These are phyloP conservation scores for Haemorhous mexicanus DNA, from an alignment of 2,113 vertebrate genomes.

Conservation along the genomic window DNA sequence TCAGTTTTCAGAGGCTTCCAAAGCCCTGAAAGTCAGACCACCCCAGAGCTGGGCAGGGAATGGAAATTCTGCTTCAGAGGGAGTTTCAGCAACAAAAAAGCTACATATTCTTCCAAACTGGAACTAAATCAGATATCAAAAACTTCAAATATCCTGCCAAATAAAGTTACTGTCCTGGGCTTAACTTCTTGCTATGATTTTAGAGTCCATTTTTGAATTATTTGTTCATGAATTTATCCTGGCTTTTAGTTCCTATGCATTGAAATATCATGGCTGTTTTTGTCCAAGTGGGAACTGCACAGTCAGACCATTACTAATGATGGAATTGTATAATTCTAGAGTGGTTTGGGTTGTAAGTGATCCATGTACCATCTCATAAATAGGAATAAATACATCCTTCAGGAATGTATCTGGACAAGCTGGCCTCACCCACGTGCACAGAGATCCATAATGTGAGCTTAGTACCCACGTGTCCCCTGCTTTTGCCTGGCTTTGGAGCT, in stretches of 20 bases:
- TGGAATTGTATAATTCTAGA: not conserved
- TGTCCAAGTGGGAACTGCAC: not conserved
- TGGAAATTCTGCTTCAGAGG: slow-evolving; percentile 43
- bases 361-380: not conserved
- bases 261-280: not conserved
- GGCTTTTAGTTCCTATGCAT: not conserved
- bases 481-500: not conserved
- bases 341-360: not conserved
- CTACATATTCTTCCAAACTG: slow-evolving; percentile 26
- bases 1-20: slow-evolving; percentile 2
- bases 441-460: not conserved
- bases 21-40: slow-evolving; percentile 45
- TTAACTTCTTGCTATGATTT: not conserved
- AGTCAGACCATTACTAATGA: not conserved
- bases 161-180: slow-evolving; percentile 6
- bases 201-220: not conserved
- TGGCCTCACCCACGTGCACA: not conserved
- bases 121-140: slow-evolving; percentile 20
- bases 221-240: not conserved
- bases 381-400: not conserved
- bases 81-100: slow-evolving; percentile 45
- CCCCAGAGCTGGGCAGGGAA: slow-evolving; percentile 50
- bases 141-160: slow-evolving; percentile 11
- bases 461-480: not conserved
- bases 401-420: not conserved